Evolutionary conservation across 1,140 invertebrate genomes (phyloP).

Genomic region (Aphis gossypii): DNA sequence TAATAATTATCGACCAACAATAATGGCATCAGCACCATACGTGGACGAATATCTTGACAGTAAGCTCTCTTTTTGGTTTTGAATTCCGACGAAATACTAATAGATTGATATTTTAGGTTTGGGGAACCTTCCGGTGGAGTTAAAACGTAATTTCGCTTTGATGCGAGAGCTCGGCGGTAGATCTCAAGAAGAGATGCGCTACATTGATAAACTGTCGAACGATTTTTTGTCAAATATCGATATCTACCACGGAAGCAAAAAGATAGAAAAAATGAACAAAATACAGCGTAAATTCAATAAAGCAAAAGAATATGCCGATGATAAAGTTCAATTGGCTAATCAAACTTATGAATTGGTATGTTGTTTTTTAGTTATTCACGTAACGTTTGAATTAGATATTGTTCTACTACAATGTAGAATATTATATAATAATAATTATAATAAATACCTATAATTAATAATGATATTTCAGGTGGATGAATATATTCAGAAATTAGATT

Average conservation of each 20-base stretch:
- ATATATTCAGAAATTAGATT: slow-evolving; percentile 93
- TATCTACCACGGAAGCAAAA: slow-evolving; percentile 74
- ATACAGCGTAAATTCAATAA: slow-evolving; percentile 89
- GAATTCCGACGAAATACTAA: neutral
- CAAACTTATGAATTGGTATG: slow-evolving; percentile 94
- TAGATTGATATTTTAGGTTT: slow-evolving; percentile 72
- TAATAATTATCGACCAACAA: slow-evolving; percentile 58
- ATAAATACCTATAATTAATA: too few relatives aligned
- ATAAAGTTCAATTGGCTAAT: slow-evolving; percentile 96
- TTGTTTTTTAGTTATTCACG: neutral
- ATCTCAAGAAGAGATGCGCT: slow-evolving; percentile 87
- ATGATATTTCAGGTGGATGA: slow-evolving; percentile 81
- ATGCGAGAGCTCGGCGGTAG: slow-evolving; percentile 93
- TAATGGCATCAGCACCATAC: slow-evolving; percentile 91
- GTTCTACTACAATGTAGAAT: too few relatives aligned
- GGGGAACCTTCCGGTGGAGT: slow-evolving; percentile 90
- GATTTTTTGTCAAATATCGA: slow-evolving; percentile 79
- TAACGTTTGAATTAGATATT: too few relatives aligned
- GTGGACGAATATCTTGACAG: slow-evolving; percentile 95
- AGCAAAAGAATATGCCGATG: slow-evolving; percentile 92
- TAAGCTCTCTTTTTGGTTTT: slow-evolving; percentile 66
- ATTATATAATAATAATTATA: too few relatives aligned
- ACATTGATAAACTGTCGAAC: slow-evolving; percentile 86
- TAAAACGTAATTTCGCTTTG: slow-evolving; percentile 93
- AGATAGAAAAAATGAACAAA: slow-evolving; percentile 81